Percentiles rank a stretch among this genome's conserved stretches.
phyloP scores from a whole-genome alignment of 2,888 invertebrate genomes.

The Halictus quadricinctus region DNA sequence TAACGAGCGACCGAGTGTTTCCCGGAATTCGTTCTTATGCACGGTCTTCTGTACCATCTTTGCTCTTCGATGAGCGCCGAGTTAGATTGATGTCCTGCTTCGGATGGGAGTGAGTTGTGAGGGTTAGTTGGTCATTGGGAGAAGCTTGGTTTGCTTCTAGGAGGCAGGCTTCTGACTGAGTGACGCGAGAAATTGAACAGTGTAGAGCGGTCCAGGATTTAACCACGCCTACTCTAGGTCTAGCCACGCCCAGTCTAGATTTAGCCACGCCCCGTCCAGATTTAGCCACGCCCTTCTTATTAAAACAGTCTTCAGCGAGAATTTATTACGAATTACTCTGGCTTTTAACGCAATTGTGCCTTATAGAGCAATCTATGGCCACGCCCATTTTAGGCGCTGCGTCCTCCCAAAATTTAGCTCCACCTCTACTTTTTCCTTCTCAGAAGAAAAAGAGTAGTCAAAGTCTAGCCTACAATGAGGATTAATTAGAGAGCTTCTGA shows the following conservation, averaged over 20 bases:
- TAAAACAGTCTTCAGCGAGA: too few relatives aligned
- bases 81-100: not conserved
- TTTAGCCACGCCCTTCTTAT: too few relatives aligned
- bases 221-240: not conserved
- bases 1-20: constrained; percentile 37
- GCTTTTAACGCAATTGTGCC: too few relatives aligned
- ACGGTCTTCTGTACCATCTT: not conserved
- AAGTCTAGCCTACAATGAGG: not conserved
- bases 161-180: not conserved
- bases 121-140: not conserved
- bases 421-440: too few relatives aligned
- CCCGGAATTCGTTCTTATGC: constrained; percentile 32
- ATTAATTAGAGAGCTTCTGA: not conserved
- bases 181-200: not conserved
- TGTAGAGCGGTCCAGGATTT: not conserved
- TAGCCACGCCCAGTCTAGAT: not conserved
- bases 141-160: not conserved
- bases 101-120: not conserved
- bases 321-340: too few relatives aligned
- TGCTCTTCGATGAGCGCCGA: not conserved
- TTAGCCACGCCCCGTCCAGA: not conserved
- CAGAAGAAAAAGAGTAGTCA: not conserved
- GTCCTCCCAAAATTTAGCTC: too few relatives aligned
- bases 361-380: too few relatives aligned
- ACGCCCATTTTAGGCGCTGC: too few relatives aligned